These are phyloP conservation scores for Crotalus helleri DNA, from an alignment of 2,113 vertebrate genomes.

Conservation along the genomic window DNA sequence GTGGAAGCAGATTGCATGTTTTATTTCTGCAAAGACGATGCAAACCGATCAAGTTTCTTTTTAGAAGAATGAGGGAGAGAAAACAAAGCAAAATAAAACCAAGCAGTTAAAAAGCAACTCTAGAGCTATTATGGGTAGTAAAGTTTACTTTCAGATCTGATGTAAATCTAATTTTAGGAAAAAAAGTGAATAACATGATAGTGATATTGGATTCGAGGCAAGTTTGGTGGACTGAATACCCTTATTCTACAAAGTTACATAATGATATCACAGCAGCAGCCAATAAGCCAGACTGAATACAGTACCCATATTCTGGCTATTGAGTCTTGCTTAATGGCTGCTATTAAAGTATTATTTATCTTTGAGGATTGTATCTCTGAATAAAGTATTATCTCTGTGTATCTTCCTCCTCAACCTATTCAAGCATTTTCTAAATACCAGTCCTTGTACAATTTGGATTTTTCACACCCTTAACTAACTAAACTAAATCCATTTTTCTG, in stretches of 20 bases:
- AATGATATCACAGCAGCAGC: background rate
- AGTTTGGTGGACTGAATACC: background rate
- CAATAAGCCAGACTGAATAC: background rate
- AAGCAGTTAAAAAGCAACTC: background rate
- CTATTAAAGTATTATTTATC: background rate
- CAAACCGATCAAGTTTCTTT: background rate
- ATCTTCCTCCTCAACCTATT: background rate
- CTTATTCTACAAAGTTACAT: background rate
- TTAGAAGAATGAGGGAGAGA: background rate
- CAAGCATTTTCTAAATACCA: background rate
- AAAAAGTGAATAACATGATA: background rate
- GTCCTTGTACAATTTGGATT: background rate
- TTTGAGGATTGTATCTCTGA: background rate
- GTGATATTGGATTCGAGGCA: background rate
- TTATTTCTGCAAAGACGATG: background rate
- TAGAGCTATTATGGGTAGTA: background rate
- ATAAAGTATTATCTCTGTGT: background rate
- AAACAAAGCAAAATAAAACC: background rate
- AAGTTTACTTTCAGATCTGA: background rate
- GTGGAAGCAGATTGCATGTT: background rate
- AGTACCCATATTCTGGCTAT: background rate
- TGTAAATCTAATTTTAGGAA: background rate
- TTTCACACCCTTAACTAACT: background rate
- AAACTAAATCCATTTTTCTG: background rate
- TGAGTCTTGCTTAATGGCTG: background rate